Evolutionary conservation across 2,888 invertebrate species (phyloP).

Genomic region (Caenorhabditis drosophilae): DNA sequence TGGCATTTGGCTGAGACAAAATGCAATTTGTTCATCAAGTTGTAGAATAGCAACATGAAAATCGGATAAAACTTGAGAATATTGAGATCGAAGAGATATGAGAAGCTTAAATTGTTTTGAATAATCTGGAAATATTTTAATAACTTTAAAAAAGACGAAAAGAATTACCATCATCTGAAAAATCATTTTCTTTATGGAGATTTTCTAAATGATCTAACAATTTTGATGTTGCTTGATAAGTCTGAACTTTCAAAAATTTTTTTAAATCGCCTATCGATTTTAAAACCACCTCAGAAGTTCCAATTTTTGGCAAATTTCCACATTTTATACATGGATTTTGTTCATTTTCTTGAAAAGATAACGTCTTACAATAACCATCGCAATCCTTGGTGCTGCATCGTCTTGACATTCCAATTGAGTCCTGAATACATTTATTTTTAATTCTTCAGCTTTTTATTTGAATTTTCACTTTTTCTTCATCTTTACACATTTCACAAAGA

Average conservation of each 20-base stretch:
- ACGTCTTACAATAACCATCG: constrained; percentile 4
- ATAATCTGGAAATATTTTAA: no score
- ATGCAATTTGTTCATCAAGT: constrained; percentile 25
- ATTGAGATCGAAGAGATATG: constrained; percentile 4
- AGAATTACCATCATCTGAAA: no score
- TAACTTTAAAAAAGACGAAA: no score
- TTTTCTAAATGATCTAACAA: no score
- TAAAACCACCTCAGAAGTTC: constrained; percentile 2
- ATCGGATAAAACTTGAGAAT: constrained; percentile 9
- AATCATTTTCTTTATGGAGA: neutral
- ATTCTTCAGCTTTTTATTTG: no score
- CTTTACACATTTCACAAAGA: constrained; percentile 16
- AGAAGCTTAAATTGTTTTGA: constrained; percentile 5
- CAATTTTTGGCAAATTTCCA: neutral
- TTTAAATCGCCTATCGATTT: no score
- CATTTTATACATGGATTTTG: constrained; percentile 1
- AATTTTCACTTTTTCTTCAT: constrained; percentile 10
- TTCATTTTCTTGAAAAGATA: neutral
- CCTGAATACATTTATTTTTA: constrained; percentile 2
- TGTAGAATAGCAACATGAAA: constrained; percentile 27
- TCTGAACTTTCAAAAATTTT: no score
- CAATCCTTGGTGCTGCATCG: constrained; percentile 9
- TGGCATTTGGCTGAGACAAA: constrained; percentile 3
- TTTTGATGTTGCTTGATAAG: no score
- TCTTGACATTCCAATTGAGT: constrained; percentile 8